phyloP scores from a whole-genome alignment of 2,797 vertebrate genomes.

The Malacoraja senta region DNA sequence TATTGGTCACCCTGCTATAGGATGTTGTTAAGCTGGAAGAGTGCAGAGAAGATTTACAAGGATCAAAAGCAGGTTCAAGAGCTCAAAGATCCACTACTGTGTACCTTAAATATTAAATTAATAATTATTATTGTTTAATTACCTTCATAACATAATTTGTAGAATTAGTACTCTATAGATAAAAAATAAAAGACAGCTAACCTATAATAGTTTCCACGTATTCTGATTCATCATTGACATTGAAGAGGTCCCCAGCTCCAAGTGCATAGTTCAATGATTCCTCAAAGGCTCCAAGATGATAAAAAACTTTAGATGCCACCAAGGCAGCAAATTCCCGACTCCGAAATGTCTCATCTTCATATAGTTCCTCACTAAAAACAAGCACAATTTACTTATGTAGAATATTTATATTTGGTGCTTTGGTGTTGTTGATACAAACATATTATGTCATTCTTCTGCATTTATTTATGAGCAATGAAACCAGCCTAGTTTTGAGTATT shows the following conservation, averaged over 20 bases:
- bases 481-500: neutral
- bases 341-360: constrained; percentile 92
- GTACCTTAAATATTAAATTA: neutral
- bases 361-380: constrained; percentile 79
- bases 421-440: neutral
- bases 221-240: constrained; percentile 92
- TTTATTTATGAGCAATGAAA: neutral
- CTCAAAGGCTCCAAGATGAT: constrained; percentile 95
- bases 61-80: neutral
- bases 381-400: neutral
- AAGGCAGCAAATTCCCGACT: constrained; percentile 91
- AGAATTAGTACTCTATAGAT: neutral
- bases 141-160: neutral
- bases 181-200: constrained; percentile 51
- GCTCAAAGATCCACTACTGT: neutral
- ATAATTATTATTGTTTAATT: neutral
- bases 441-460: neutral
- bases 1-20: too few species aligned
- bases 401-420: neutral
- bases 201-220: constrained; percentile 98
- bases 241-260: constrained; percentile 96
- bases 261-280: constrained; percentile 95
- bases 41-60: neutral
- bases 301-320: constrained; percentile 98
- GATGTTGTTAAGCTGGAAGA: too few species aligned